Conservation (phyloP, 1,140 invertebrate species). For the Glossosoma conforme region DNA sequence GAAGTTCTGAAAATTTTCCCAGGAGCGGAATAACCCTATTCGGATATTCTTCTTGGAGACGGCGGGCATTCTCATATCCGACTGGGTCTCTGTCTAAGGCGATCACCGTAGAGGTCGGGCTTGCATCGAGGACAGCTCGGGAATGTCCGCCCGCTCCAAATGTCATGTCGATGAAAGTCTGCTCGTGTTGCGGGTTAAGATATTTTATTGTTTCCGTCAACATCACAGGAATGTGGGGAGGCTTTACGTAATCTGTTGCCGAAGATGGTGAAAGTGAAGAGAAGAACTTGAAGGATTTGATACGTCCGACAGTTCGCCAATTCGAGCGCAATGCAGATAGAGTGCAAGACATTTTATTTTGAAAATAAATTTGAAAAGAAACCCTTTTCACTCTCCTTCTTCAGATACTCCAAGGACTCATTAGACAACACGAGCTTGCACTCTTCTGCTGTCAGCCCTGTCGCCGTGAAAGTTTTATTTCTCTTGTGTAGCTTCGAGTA, state of each 20-base stretch:
- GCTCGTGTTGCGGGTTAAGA: constrained; percentile 56
- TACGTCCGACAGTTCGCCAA: too few relatives aligned
- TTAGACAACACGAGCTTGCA: constrained; percentile 66
- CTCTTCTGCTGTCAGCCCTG: constrained; percentile 63
- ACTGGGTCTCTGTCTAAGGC: constrained; percentile 86
- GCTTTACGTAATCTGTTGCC: constrained; percentile 29
- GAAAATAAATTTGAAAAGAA: constrained; percentile 49
- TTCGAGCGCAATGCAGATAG: too few relatives aligned
- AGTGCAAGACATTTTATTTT: constrained; percentile 38
- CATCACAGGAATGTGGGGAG: constrained; percentile 67
- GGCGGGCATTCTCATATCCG: constrained; percentile 63
- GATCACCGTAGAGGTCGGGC: constrained; percentile 62
- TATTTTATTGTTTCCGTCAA: constrained; percentile 63
- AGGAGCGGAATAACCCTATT: constrained; percentile 69
- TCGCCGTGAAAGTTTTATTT: constrained; percentile 55
- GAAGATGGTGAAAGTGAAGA: constrained; percentile 21
- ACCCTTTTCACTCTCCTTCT: constrained; percentile 54
- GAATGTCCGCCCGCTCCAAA: constrained; percentile 93
- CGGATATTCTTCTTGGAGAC: constrained; percentile 61
- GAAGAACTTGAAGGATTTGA: constrained; percentile 6
- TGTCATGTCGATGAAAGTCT: constrained; percentile 81
- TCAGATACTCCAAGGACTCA: constrained; percentile 61
- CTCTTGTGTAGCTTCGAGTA: constrained; percentile 62
- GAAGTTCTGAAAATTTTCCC: constrained; percentile 85
- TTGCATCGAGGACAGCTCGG: constrained; percentile 53